Percentiles rank a stretch among this genome's conserved stretches.
Conservation (phyloP, 1,140 invertebrate genomes). For the Euwallacea similis region DNA sequence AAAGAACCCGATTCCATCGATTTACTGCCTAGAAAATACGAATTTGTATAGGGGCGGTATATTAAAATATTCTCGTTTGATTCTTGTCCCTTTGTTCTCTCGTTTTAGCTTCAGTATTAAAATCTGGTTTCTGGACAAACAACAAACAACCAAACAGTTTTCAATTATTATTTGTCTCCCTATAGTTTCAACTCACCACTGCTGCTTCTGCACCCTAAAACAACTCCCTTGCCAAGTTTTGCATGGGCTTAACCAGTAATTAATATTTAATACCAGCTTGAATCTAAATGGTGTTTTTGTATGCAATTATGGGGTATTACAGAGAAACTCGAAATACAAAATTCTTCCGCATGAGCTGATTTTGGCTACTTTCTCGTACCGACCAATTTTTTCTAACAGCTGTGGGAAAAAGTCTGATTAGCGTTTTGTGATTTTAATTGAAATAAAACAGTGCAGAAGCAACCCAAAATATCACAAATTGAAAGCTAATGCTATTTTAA, state of each 20-base stretch:
- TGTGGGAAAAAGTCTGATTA: too few species aligned
- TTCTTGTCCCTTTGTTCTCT: background rate
- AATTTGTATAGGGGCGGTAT: constrained; percentile 13
- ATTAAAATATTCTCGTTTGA: constrained; percentile 10
- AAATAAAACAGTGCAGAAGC: too few species aligned
- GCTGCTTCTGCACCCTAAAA: background rate
- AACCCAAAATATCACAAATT: too few species aligned
- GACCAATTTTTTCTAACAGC: too few species aligned
- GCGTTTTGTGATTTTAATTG: too few species aligned
- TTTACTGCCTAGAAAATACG: constrained; percentile 8
- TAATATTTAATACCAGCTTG: too few species aligned
- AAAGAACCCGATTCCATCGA: background rate
- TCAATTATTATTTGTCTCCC: background rate
- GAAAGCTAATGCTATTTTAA: too few species aligned
- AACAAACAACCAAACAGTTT: background rate
- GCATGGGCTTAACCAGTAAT: background rate
- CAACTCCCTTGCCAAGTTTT: background rate
- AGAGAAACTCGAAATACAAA: too few species aligned
- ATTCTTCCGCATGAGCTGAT: too few species aligned
- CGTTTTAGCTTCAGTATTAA: constrained; percentile 10
- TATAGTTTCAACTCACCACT: background rate
- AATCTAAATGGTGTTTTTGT: too few species aligned
- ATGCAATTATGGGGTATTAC: too few species aligned
- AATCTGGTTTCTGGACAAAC: background rate
- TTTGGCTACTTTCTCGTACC: too few species aligned